These are phyloP conservation scores for Corythaixoides concolor DNA, from an alignment of 2,113 vertebrate species.

Conservation along the genomic window DNA sequence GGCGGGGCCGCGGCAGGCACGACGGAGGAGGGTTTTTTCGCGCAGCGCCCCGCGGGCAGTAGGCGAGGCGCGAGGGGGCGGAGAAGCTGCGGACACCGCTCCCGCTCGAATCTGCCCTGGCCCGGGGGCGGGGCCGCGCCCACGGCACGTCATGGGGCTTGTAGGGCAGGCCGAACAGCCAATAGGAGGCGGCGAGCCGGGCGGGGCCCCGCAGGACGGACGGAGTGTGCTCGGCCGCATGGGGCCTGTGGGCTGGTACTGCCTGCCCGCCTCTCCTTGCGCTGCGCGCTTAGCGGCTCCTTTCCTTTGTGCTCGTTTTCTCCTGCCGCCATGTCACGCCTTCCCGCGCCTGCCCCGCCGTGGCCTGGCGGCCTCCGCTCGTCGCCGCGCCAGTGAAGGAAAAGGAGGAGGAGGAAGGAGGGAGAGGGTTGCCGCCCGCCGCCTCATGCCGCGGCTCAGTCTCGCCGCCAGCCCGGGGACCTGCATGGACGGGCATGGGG, in stretches of 20 bases:
- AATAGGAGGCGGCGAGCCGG: rapidly evolving
- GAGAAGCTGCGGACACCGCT: not conserved
- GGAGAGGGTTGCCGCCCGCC: conserved; percentile 42
- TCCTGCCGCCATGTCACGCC: not conserved
- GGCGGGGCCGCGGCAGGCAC: no score
- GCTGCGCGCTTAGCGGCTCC: rapidly evolving
- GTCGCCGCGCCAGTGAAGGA: not conserved
- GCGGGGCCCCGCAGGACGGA: not conserved
- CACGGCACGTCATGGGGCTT: not conserved
- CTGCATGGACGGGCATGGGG: conserved; percentile 98
- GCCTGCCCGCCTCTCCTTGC: no score
- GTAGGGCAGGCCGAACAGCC: not conserved
- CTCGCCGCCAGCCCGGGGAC: conserved; percentile 69
- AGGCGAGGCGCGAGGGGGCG: not conserved
- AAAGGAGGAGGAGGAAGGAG: conserved; percentile 67
- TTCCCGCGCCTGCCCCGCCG: not conserved
- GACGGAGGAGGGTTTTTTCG: no score
- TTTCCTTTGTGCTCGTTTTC: conserved; percentile 32
- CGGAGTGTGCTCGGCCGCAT: rapidly evolving
- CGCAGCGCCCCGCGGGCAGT: no score
- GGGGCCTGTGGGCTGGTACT: no score
- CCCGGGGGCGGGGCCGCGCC: no score
- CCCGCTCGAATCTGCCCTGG: no score
- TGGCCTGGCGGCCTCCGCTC: conserved; percentile 42
- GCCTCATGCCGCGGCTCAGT: conserved; percentile 65